phyloP scores from a whole-genome alignment of 1,140 invertebrate genomes.

The Cardiocondyla obscurior region DNA sequence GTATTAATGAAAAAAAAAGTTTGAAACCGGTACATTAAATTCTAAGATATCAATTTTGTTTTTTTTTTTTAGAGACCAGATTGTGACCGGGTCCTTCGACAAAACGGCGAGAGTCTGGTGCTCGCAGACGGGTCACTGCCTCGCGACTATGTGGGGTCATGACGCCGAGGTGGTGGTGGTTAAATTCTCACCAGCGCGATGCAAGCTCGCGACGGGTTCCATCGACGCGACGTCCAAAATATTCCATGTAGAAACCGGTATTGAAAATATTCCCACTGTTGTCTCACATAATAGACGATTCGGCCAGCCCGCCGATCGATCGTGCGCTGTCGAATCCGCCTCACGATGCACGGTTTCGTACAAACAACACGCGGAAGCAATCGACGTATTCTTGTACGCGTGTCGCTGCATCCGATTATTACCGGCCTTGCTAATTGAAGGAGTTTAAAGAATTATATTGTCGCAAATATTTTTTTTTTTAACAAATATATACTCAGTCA shows the following conservation, averaged over 20 bases:
- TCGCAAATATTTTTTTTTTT: not conserved
- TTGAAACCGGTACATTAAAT: too few species aligned
- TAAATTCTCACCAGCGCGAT: constrained; percentile 87
- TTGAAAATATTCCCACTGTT: constrained; percentile 20
- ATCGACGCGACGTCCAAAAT: constrained; percentile 90
- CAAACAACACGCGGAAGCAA: not conserved
- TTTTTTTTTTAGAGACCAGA: constrained; percentile 88
- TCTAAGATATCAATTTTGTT: too few species aligned
- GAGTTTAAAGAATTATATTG: constrained; percentile 19
- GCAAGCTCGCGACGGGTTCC: constrained; percentile 88
- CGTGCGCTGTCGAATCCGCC: not conserved
- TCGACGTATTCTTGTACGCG: not conserved
- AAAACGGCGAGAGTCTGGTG: constrained; percentile 91
- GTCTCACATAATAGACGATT: constrained; percentile 38
- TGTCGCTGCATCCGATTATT: not conserved
- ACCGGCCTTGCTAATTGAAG: constrained; percentile 7
- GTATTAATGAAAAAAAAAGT: too few species aligned
- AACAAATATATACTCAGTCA: not conserved
- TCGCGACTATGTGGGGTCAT: constrained; percentile 89
- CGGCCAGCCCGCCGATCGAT: constrained; percentile 5
- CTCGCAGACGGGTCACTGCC: constrained; percentile 87
- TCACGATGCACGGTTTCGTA: not conserved
- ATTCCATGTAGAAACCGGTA: constrained; percentile 84
- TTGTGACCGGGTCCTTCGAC: constrained; percentile 92
- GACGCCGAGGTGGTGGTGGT: constrained; percentile 89